Evolutionary conservation across 1,140 invertebrate genomes (phyloP).

Genomic region (Phortica variegata): DNA sequence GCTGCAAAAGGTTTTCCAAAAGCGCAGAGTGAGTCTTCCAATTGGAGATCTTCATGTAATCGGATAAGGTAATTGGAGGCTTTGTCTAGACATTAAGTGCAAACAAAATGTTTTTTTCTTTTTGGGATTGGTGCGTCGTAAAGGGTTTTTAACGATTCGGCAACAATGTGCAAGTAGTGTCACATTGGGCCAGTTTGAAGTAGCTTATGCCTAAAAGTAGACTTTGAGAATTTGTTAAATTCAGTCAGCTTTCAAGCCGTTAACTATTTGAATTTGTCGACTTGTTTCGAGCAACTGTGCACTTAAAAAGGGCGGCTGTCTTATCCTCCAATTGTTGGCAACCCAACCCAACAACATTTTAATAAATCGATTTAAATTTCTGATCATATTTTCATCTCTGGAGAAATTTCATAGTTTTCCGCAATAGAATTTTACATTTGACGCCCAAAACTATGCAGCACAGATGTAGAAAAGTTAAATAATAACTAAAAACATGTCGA

Average conservation of each 20-base stretch:
- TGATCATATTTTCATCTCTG: slow-evolving; percentile 50
- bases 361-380: slow-evolving; percentile 56
- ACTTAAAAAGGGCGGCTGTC: slow-evolving; percentile 16
- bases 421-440: slow-evolving; percentile 44
- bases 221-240: slow-evolving; percentile 12
- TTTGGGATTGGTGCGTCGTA: too few species aligned
- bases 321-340: slow-evolving; percentile 12
- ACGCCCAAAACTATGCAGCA: slow-evolving; percentile 11
- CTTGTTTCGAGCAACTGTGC: slow-evolving; percentile 6
- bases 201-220: slow-evolving; percentile 38
- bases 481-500: slow-evolving; percentile 26
- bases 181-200: not conserved
- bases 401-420: slow-evolving; percentile 55
- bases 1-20: slow-evolving; percentile 2
- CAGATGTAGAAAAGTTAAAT: slow-evolving; percentile 33
- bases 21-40: slow-evolving; percentile 17
- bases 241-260: slow-evolving; percentile 10
- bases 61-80: slow-evolving; percentile 58
- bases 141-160: too few species aligned
- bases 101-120: slow-evolving; percentile 50
- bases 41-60: slow-evolving; percentile 55
- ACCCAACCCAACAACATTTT: slow-evolving; percentile 29
- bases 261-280: not conserved
- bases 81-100: slow-evolving; percentile 58
- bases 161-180: not conserved